phyloP scores from a whole-genome alignment of 2,888 invertebrate genomes.

The Antheraea assamensis region DNA sequence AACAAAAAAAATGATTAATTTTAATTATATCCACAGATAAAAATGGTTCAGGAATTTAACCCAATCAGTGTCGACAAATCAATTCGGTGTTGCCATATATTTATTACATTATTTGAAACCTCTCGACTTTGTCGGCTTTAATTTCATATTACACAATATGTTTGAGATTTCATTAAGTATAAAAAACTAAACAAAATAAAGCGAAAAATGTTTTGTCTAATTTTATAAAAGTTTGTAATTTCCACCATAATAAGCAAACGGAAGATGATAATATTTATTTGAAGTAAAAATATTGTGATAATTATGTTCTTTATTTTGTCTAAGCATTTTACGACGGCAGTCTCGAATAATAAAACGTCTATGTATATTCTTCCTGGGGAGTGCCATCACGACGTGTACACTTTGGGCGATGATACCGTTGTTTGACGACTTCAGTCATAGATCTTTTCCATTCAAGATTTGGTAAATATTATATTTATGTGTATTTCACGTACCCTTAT shows the following conservation, averaged over 20 bases:
- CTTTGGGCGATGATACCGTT: constrained; percentile 69
- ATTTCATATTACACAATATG: too few species aligned
- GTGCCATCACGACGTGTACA: constrained; percentile 57
- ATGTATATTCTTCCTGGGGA: constrained; percentile 57
- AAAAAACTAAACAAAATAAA: not conserved
- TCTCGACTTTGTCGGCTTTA: too few species aligned
- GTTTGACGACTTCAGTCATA: constrained; percentile 52
- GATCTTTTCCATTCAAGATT: constrained; percentile 67
- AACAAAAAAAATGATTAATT: too few species aligned
- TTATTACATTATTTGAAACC: too few species aligned
- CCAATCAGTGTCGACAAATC: too few species aligned
- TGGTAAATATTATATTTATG: constrained; percentile 51
- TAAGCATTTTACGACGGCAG: constrained; percentile 51
- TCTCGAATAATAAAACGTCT: constrained; percentile 53
- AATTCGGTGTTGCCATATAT: too few species aligned
- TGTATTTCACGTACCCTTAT: too few species aligned
- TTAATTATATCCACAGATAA: too few species aligned
- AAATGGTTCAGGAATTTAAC: too few species aligned
- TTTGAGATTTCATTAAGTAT: not conserved
- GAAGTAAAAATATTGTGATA: not conserved
- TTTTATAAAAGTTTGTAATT: not conserved
- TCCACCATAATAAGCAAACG: not conserved
- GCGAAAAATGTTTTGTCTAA: not conserved
- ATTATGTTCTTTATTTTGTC: constrained; percentile 11
- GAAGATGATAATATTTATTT: not conserved